Evolutionary conservation across 1,140 invertebrate species (phyloP).

Genomic region (Eumeta japonica): DNA sequence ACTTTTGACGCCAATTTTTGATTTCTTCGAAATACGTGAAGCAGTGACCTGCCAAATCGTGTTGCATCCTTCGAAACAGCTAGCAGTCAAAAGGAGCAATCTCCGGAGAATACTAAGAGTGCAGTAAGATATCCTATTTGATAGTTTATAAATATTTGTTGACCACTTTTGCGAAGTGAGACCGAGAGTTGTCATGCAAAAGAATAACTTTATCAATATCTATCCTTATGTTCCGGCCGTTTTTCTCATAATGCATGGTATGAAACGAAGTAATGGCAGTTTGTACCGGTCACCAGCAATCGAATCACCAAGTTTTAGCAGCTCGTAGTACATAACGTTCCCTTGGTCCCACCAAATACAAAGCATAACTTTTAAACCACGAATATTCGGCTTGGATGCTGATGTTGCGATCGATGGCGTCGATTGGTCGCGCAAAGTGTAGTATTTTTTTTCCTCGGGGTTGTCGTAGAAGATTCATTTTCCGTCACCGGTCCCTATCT

Average conservation of each 20-base stretch:
- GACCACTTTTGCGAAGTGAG: constrained; percentile 16
- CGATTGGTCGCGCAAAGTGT: too few species aligned
- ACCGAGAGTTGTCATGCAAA: constrained; percentile 22
- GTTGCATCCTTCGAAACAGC: constrained; percentile 12
- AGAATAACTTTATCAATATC: constrained; percentile 15
- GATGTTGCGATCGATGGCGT: too few species aligned
- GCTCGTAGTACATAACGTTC: constrained; percentile 1
- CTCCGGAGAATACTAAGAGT: constrained; percentile 15
- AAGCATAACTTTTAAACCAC: too few species aligned
- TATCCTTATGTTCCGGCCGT: constrained; percentile 6
- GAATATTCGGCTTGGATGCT: too few species aligned
- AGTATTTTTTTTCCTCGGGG: too few species aligned
- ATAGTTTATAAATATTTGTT: constrained; percentile 5
- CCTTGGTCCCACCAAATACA: too few species aligned
- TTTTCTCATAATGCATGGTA: too few species aligned
- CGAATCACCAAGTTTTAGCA: neutral
- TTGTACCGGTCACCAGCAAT: too few species aligned
- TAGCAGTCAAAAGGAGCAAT: constrained; percentile 13
- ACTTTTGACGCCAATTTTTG: constrained; percentile 14
- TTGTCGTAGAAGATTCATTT: too few species aligned
- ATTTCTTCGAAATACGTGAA: constrained; percentile 15
- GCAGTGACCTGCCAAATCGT: constrained; percentile 13
- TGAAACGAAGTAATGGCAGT: neutral
- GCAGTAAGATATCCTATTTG: constrained; percentile 6
- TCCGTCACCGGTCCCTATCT: too few species aligned